phyloP scores from a whole-genome alignment of 1,140 invertebrate species.

The Neotoxoptera formosana region DNA sequence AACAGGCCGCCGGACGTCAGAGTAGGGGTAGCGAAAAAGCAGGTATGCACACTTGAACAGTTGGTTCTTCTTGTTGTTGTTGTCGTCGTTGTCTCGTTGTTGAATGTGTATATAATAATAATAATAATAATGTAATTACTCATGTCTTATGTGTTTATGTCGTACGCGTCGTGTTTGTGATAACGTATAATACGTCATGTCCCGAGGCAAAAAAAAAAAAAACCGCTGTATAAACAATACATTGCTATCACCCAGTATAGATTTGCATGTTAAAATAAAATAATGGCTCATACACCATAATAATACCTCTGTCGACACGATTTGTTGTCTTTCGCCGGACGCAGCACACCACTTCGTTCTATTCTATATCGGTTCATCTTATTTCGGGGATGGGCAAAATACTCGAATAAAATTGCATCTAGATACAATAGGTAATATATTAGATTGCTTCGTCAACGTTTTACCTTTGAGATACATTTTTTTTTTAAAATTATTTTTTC shows the following conservation, averaged over 20 bases:
- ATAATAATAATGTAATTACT: constrained; percentile 29
- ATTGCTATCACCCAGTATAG: constrained; percentile 25
- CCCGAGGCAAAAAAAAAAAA: not conserved
- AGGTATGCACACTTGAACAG: constrained; percentile 73
- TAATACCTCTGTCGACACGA: not conserved
- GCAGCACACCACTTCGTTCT: not conserved
- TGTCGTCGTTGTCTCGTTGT: constrained; percentile 20
- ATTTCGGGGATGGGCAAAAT: not conserved
- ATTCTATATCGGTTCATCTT: not conserved
- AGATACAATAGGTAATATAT: no score
- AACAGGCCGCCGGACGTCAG: constrained; percentile 88
- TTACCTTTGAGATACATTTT: not conserved
- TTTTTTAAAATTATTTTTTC: not conserved
- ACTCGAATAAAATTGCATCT: not conserved
- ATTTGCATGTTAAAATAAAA: constrained; percentile 49
- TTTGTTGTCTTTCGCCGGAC: not conserved
- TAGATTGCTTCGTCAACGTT: not conserved
- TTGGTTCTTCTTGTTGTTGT: not conserved
- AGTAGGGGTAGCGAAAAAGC: constrained; percentile 81
- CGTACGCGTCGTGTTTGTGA: not conserved
- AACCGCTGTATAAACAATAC: constrained; percentile 42
- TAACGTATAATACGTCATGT: not conserved
- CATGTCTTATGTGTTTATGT: not conserved
- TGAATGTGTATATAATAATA: not conserved
- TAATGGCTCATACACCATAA: not conserved